Base-by-base conservation (phyloP, 2,888 invertebrate species). In the Acrobasis repandana region DNA sequence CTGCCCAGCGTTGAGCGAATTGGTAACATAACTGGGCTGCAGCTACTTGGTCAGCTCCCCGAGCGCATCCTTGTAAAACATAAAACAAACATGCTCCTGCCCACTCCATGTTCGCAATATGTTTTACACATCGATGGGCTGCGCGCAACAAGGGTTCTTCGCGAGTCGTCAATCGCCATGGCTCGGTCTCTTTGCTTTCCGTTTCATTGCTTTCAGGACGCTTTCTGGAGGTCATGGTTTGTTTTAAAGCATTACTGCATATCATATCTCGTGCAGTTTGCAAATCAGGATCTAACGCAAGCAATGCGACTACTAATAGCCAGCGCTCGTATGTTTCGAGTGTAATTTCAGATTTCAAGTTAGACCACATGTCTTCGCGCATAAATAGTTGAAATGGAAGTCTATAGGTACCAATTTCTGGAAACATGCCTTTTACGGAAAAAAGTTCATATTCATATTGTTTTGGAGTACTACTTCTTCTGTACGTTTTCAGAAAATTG, bases 31-130 rank as follows among this genome's bases (percentile, higher is more conserved):
- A 76, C 61, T 92, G 88, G 43, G 92, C 90, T 57, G 93, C 93
- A 47, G 92, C 90, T 16, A 93, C 92, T 81, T 93, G 93, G 73
- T 93, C 93, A 33, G 92, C 93, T 33, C 93, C 93, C 48, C 87
- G 85, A n/a, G 87, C 82, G 70, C 90, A 90, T 6, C 93, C 92
- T 79, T 92, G 92, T 2, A 91, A 76, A 33, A 92, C 91, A 67
- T 92, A 91, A 68, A 92, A 93, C 47, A 93, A 81, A 67, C 93
- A 93, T 1, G 93, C 93, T 34, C 90, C 92, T 18, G 93, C 92
- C 93, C 93, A 93, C 79, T 93, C 93, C 88, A 92, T 90, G 68
- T 93, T 93, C 10, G 91, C 87, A 65, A 93, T 93, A 64, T 90
- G 83, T 61, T 83, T 80, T 2, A 92, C 92, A 74, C 93, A 93